Evolutionary conservation across 2,797 vertebrate genomes (phyloP).

Genomic region (Paramormyrops hopkinsi): DNA sequence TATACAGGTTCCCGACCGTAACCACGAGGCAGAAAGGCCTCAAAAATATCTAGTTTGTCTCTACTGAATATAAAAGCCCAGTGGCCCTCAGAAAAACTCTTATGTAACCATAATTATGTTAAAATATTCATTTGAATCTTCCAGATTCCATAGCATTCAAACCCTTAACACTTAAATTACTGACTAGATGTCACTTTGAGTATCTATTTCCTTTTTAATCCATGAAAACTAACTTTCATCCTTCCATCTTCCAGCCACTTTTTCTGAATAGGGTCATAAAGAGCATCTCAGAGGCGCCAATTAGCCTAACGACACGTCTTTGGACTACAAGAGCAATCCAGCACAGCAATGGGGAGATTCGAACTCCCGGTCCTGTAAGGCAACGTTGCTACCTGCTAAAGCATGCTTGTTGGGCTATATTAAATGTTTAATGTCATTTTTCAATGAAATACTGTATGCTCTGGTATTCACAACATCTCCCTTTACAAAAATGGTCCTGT

Average conservation of each 20-base stretch:
- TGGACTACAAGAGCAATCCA: not conserved
- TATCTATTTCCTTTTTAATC: not conserved
- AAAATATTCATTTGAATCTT: constrained; percentile 35
- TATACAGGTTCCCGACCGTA: not conserved
- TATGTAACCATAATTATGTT: constrained; percentile 3
- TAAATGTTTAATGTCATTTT: not conserved
- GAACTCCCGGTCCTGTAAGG: not conserved
- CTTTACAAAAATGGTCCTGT: not conserved
- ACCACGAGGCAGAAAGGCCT: not conserved
- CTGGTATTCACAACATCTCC: not conserved
- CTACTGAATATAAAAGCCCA: not conserved
- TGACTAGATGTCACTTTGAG: not conserved
- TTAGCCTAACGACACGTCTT: not conserved
- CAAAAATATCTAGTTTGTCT: not conserved
- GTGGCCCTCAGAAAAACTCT: not conserved
- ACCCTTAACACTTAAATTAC: not conserved
- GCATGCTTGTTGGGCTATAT: not conserved
- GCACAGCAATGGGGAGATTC: not conserved
- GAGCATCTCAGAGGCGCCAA: not conserved
- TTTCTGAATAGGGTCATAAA: not conserved
- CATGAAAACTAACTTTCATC: not conserved
- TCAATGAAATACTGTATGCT: not conserved
- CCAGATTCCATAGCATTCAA: constrained; percentile 24
- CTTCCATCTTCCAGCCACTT: not conserved
- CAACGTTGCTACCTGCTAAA: not conserved